phyloP scores from a whole-genome alignment of 2,113 vertebrate genomes.

The Phocoena sinus region DNA sequence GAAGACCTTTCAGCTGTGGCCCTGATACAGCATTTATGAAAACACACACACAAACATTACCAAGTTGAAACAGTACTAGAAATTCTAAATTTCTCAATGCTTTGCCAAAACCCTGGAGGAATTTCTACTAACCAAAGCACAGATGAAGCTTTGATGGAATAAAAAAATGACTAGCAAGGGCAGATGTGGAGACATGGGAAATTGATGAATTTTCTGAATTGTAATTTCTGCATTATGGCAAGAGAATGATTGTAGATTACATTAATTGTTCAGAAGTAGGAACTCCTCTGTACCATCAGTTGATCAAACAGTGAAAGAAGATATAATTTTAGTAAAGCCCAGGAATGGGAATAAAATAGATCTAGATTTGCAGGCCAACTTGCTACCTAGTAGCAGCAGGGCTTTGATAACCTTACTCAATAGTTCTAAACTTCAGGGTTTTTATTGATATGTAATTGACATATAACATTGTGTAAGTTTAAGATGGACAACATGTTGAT shows the following conservation, averaged over 20 bases:
- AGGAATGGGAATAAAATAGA: not conserved
- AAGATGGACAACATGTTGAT: not conserved
- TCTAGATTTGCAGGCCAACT: not conserved
- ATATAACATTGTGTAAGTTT: not conserved
- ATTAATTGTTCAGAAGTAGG: not conserved
- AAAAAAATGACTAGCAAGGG: not conserved
- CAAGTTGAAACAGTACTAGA: constrained; percentile 33
- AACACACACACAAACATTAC: constrained; percentile 1
- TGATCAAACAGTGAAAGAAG: not conserved
- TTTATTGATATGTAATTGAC: not conserved
- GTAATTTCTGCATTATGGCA: not conserved
- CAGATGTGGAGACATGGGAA: not conserved
- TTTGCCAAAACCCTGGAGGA: not conserved
- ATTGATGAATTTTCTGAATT: not conserved
- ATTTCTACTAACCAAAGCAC: constrained; percentile 11
- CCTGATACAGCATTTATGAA: constrained; percentile 54
- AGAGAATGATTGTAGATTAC: not conserved
- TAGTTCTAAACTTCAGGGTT: not conserved
- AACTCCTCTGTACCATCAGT: not conserved
- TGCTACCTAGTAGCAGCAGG: not conserved
- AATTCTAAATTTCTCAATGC: constrained; percentile 29
- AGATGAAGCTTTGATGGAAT: not conserved
- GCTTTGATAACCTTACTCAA: not conserved
- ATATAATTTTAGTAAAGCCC: not conserved
- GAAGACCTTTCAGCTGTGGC: not conserved